Conservation (phyloP, 1,140 invertebrate genomes). For the Macrotrachela quadricornifera region DNA sequence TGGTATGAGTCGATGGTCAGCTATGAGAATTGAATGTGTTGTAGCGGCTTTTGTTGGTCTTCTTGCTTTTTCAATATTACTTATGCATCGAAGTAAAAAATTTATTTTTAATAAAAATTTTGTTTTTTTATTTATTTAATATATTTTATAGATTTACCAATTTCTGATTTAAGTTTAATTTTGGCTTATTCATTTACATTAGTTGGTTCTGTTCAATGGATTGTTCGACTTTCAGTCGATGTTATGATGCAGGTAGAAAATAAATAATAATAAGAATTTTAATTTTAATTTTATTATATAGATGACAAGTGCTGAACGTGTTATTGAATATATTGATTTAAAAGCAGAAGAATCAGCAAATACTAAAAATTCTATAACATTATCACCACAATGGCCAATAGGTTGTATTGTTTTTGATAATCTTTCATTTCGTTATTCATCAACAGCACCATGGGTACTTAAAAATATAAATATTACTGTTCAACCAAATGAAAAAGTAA, state of each 20-base stretch:
- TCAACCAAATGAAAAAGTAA: conserved; percentile 42
- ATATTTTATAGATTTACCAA: too few relatives aligned
- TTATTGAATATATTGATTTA: conserved; percentile 51
- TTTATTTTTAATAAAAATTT: too few relatives aligned
- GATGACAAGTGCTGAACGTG: conserved; percentile 60
- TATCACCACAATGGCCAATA: conserved; percentile 37
- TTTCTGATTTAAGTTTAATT: conserved; percentile 30
- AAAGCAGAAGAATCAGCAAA: conserved; percentile 38
- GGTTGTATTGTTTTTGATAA: conserved; percentile 47
- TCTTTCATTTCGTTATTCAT: conserved; percentile 42
- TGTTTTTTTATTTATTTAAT: too few relatives aligned
- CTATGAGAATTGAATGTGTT: conserved; percentile 40
- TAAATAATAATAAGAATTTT: background rate
- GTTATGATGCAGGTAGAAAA: conserved; percentile 39
- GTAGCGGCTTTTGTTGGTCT: conserved; percentile 16
- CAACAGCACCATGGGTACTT: conserved; percentile 41
- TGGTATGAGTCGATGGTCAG: conserved; percentile 55
- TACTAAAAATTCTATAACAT: conserved; percentile 35
- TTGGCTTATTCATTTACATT: conserved; percentile 54
- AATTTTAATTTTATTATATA: conserved; percentile 21
- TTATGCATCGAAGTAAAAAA: too few relatives aligned
- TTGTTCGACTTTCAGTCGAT: conserved; percentile 55
- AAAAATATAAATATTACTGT: conserved; percentile 49
- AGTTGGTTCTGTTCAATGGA: conserved; percentile 59
- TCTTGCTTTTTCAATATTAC: conserved; percentile 15